phyloP scores from a whole-genome alignment of 2,888 invertebrate genomes.

The Galerucella calmariensis region DNA sequence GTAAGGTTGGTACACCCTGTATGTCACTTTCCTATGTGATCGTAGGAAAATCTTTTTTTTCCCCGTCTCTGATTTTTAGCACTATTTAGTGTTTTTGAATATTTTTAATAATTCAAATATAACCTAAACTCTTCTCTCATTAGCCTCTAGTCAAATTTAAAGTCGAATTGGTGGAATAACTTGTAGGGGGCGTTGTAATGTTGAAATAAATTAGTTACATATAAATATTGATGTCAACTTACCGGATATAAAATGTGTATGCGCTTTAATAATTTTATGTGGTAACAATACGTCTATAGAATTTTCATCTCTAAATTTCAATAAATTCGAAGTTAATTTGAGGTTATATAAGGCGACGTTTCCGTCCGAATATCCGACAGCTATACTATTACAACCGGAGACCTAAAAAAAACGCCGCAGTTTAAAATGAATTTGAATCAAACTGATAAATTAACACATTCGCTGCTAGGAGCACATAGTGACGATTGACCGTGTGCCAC shows the following conservation, averaged over 20 bases:
- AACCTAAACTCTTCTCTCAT: no score
- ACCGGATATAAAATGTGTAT: slow-evolving; percentile 72
- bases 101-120: no score
- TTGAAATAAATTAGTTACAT: no score
- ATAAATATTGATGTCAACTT: slow-evolving; percentile 39
- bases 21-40: no score
- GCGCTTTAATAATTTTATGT: slow-evolving; percentile 70
- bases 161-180: not conserved
- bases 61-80: no score
- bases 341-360: slow-evolving; percentile 74
- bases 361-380: slow-evolving; percentile 78
- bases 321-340: slow-evolving; percentile 66
- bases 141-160: not conserved
- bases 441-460: no score
- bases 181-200: no score
- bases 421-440: slow-evolving; percentile 41
- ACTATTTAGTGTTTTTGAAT: no score
- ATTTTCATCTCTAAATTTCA: slow-evolving; percentile 58
- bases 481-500: no score
- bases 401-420: slow-evolving; percentile 62
- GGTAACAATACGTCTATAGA: slow-evolving; percentile 68
- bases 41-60: no score
- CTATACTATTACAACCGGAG: slow-evolving; percentile 68
- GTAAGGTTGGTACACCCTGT: no score
- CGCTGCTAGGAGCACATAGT: no score